A percentile compares a stretch with the other conserved stretches of the same genome.
Conservation (phyloP, 2,797 vertebrate genomes). For the Tangara arthus region DNA sequence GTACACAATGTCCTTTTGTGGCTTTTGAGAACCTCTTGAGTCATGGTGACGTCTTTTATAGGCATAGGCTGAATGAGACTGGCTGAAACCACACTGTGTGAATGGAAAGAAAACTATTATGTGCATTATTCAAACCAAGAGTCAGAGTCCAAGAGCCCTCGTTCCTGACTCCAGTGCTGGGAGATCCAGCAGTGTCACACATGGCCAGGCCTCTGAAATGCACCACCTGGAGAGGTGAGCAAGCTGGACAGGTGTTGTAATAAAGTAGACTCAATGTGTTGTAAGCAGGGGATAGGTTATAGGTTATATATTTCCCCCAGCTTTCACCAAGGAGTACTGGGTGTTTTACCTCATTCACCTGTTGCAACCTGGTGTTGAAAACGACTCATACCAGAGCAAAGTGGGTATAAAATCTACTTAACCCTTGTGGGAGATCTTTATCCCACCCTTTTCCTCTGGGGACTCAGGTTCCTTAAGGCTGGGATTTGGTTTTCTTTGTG, state of each 20-base stretch:
- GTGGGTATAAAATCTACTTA: not conserved
- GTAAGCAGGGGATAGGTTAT: not conserved
- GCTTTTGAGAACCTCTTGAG: not conserved
- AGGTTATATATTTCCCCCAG: not conserved
- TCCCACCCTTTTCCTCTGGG: not conserved
- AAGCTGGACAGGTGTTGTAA: not conserved
- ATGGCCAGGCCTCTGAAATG: not conserved
- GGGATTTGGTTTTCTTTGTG: not conserved
- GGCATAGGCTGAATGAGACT: not conserved
- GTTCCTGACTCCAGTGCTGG: not conserved
- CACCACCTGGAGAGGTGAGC: not conserved
- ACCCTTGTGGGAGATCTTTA: not conserved
- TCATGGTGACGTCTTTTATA: not conserved
- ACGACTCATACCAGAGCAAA: not conserved
- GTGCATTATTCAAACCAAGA: not conserved
- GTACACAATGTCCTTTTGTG: not conserved
- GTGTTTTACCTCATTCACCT: not conserved
- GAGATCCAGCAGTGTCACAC: not conserved
- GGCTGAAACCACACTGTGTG: not conserved
- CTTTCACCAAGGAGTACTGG: not conserved
- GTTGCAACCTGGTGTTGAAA: not conserved
- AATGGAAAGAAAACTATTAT: not conserved
- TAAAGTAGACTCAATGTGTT: not conserved
- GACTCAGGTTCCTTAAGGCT: not conserved
- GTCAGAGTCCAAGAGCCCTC: not conserved